phyloP scores from a whole-genome alignment of 2,797 vertebrate species.

The Etheostoma perlongum region DNA sequence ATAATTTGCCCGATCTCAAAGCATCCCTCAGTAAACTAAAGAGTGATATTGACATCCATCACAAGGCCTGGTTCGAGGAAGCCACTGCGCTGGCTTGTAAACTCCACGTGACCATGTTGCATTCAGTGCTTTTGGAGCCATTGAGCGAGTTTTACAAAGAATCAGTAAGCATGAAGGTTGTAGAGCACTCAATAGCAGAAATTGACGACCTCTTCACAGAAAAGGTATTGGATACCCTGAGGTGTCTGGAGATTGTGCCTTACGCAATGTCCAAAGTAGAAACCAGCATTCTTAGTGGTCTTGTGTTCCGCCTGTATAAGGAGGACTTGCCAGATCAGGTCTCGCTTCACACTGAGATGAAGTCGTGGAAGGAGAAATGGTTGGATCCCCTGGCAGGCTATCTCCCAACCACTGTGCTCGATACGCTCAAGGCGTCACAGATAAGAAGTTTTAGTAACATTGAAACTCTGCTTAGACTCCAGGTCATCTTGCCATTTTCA shows the following conservation, averaged over 20 bases:
- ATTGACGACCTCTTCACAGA: constrained; percentile 83
- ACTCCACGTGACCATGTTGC: constrained; percentile 77
- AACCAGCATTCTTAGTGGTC: constrained; percentile 79
- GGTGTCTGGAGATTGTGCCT: constrained; percentile 89
- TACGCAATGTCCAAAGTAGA: constrained; percentile 87
- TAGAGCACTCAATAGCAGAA: constrained; percentile 82
- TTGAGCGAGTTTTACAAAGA: constrained; percentile 84
- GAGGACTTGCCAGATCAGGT: constrained; percentile 84
- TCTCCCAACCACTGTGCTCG: constrained; percentile 83
- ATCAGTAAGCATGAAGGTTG: constrained; percentile 73
- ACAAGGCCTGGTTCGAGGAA: constrained; percentile 86
- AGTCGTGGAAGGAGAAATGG: constrained; percentile 86
- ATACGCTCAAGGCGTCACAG: constrained; percentile 84
- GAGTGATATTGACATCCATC: constrained; percentile 77
- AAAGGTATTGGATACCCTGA: constrained; percentile 80
- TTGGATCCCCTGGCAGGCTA: constrained; percentile 79
- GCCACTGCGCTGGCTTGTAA: constrained; percentile 77
- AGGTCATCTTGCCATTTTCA: constrained; percentile 85
- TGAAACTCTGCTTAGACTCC: constrained; percentile 85
- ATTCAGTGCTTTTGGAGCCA: constrained; percentile 80
- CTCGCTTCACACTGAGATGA: constrained; percentile 82
- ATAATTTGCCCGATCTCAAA: constrained; percentile 75
- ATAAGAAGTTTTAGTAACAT: constrained; percentile 85
- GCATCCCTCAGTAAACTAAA: constrained; percentile 72
- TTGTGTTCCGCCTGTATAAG: constrained; percentile 81